A percentile compares a stretch with the other conserved stretches of the same genome.
Conservation (phyloP, 2,888 invertebrate genomes). For the Heliconius aoede region DNA sequence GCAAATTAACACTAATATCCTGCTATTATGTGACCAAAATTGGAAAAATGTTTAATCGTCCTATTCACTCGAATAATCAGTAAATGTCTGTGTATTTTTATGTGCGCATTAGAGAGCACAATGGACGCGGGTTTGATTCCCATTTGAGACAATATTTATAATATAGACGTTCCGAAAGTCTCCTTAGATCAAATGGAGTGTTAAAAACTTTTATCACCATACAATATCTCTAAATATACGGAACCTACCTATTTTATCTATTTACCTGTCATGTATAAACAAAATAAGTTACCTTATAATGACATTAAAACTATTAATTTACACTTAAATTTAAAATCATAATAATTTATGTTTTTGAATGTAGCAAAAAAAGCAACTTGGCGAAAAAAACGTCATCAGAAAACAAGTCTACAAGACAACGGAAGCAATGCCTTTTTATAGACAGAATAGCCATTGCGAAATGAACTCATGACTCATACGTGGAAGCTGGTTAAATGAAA, state of each 20-base stretch:
- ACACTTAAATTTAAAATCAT: neutral
- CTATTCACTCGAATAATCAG: neutral
- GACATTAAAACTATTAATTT: neutral
- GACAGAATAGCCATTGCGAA: slow-evolving; percentile 42
- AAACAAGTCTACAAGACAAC: slow-evolving; percentile 18
- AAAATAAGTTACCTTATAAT: neutral
- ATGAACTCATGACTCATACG: slow-evolving; percentile 41
- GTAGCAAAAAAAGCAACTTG: neutral
- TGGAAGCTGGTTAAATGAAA: slow-evolving; percentile 3
- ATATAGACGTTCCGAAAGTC: neutral
- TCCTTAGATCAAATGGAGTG: too few species aligned
- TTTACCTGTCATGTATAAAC: neutral
- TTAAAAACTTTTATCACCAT: neutral
- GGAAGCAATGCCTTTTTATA: slow-evolving; percentile 34
- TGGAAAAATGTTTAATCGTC: neutral
- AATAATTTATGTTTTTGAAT: slow-evolving; percentile 1
- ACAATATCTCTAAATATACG: neutral
- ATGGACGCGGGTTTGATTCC: neutral
- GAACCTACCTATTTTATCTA: neutral
- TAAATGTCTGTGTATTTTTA: neutral
- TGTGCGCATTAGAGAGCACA: neutral
- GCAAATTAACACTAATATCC: slow-evolving; percentile 29
- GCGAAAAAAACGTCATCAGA: slow-evolving; percentile 18
- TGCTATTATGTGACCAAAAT: slow-evolving; percentile 21
- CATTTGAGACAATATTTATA: neutral